These are phyloP conservation scores for Proisotoma minuta DNA, from an alignment of 2,888 invertebrate species.

Conservation along the genomic window DNA sequence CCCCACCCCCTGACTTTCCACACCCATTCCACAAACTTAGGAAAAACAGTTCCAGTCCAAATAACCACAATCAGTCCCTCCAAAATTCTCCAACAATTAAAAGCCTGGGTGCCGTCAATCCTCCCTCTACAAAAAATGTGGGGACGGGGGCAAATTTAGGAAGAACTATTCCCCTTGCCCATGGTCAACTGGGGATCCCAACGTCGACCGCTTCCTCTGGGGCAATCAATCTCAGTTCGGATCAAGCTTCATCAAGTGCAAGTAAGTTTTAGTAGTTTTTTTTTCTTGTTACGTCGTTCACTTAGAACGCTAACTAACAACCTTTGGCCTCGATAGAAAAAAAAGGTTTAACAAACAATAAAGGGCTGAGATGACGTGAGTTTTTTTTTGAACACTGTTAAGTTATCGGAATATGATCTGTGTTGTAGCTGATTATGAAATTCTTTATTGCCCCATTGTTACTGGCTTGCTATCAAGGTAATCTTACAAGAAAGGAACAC, in stretches of 20 bases:
- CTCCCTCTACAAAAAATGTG: constrained; percentile 21
- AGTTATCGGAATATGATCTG: not conserved
- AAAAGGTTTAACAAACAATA: too few species aligned
- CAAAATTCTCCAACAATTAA: too few species aligned
- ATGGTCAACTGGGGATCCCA: not conserved
- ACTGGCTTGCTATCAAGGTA: not conserved
- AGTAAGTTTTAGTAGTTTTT: not conserved
- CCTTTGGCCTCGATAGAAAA: too few species aligned
- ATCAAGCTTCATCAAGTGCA: not conserved
- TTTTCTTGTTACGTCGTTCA: not conserved
- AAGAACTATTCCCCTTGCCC: not conserved
- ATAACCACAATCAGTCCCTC: too few species aligned
- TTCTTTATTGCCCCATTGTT: constrained; percentile 4
- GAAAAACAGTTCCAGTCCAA: too few species aligned
- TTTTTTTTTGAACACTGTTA: too few species aligned
- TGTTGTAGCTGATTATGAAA: not conserved
- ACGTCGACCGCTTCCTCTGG: not conserved
- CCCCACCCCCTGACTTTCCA: too few species aligned
- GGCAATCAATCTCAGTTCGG: not conserved
- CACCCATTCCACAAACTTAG: too few species aligned
- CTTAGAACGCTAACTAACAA: too few species aligned
- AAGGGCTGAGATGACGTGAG: too few species aligned
- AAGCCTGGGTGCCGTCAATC: constrained; percentile 4
- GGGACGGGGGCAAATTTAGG: constrained; percentile 27
- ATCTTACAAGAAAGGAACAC: not conserved